These are phyloP conservation scores for Fregata magnificens DNA, from an alignment of 2,113 vertebrate species.

Conservation along the genomic window DNA sequence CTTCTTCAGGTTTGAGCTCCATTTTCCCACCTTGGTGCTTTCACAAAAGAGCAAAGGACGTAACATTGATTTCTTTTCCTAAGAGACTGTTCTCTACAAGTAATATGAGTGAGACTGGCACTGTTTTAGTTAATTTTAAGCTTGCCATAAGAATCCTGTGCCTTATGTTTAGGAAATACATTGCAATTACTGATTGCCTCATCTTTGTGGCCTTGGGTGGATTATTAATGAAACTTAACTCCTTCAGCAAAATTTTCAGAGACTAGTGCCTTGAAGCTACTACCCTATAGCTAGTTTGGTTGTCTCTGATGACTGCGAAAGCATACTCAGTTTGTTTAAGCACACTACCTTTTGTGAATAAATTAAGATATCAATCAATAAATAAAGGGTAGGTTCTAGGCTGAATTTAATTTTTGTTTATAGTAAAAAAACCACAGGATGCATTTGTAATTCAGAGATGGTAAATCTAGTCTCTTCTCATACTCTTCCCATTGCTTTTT, in stretches of 20 bases:
- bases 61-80: neutral
- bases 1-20: neutral
- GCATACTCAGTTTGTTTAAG: neutral
- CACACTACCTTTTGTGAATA: neutral
- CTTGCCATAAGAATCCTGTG: neutral
- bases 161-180: neutral
- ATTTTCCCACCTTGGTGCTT: neutral
- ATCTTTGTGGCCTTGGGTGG: neutral
- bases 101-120: neutral
- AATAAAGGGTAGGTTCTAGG: neutral
- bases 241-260: neutral
- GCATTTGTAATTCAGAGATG: neutral
- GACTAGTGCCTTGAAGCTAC: neutral
- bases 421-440: neutral
- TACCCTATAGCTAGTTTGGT: neutral
- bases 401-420: neutral
- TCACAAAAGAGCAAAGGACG: neutral
- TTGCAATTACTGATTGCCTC: neutral
- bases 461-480: neutral
- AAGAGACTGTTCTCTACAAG: neutral
- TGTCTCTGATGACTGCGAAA: neutral
- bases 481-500: neutral
- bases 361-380: neutral
- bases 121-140: neutral
- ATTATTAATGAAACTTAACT: neutral